Percentiles rank a stretch among this genome's conserved stretches.
phyloP scores from a whole-genome alignment of 2,888 invertebrate species.

The Acrobasis consociella region DNA sequence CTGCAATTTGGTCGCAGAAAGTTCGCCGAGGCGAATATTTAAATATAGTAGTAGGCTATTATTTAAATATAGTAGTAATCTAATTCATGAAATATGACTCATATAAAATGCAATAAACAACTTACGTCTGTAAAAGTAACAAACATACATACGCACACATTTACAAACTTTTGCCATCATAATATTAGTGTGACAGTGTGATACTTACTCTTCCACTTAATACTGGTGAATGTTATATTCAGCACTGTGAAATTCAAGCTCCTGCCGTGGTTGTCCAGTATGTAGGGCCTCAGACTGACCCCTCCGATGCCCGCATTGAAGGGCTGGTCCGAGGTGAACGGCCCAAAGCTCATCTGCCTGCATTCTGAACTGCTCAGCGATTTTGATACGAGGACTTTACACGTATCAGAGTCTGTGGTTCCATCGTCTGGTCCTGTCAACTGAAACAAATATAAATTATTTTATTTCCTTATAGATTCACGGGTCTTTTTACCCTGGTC shows the following conservation, averaged over 20 bases:
- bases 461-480: too few species aligned
- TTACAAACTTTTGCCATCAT: too few species aligned
- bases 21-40: too few species aligned
- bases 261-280: constrained; percentile 37
- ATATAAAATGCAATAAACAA: too few species aligned
- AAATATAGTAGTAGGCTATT: too few species aligned
- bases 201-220: constrained; percentile 76
- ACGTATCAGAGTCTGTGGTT: constrained; percentile 52
- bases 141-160: too few species aligned
- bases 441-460: constrained; percentile 23
- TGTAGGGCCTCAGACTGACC: constrained; percentile 65
- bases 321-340: constrained; percentile 44
- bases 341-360: constrained; percentile 62
- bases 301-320: constrained; percentile 63
- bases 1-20: too few species aligned
- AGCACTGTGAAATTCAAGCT: constrained; percentile 61
- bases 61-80: too few species aligned
- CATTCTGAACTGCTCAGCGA: constrained; percentile 63
- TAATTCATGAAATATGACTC: too few species aligned
- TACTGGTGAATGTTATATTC: constrained; percentile 74
- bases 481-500: too few species aligned
- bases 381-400: constrained; percentile 58
- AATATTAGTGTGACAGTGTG: too few species aligned
- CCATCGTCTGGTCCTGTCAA: constrained; percentile 25
- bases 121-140: too few species aligned